These are phyloP conservation scores for Bombus breviceps DNA, from an alignment of 1,140 invertebrate genomes.

Conservation along the genomic window DNA sequence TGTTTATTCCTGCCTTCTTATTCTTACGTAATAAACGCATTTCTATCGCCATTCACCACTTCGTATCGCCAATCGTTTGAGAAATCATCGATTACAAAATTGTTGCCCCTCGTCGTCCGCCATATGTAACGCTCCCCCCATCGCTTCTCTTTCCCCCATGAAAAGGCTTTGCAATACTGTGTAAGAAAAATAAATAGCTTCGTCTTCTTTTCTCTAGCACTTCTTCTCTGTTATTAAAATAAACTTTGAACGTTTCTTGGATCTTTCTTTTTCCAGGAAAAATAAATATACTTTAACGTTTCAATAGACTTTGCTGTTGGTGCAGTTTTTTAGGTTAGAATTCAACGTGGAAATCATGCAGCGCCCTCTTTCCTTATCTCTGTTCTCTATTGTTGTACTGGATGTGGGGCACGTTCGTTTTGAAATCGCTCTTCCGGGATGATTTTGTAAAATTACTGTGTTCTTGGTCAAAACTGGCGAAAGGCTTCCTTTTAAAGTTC, in stretches of 20 bases:
- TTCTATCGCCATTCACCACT: background rate
- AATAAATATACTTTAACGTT: conserved; percentile 39
- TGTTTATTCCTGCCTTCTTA: background rate
- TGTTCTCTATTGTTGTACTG: background rate
- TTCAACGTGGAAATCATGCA: conserved; percentile 2
- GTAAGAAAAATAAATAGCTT: conserved; percentile 52
- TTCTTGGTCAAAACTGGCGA: background rate
- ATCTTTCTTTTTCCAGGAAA: conserved; percentile 15
- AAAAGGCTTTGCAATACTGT: conserved; percentile 46
- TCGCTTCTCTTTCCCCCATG: background rate
- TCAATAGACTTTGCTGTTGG: conserved; percentile 24
- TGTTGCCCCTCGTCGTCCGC: background rate
- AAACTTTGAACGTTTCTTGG: conserved; percentile 30
- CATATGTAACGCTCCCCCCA: background rate
- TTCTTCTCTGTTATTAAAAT: conserved; percentile 36
- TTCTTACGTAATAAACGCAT: conserved; percentile 8
- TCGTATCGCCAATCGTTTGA: background rate
- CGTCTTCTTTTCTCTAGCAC: conserved; percentile 24
- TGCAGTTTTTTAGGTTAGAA: conserved; percentile 1
- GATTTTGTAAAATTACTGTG: background rate
- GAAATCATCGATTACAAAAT: background rate
- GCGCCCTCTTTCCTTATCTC: background rate
- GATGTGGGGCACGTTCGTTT: background rate
- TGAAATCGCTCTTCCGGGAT: background rate
- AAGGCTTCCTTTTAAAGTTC: background rate